phyloP scores from a whole-genome alignment of 2,113 vertebrate genomes.

The Rhinolophus ferrumequinum region DNA sequence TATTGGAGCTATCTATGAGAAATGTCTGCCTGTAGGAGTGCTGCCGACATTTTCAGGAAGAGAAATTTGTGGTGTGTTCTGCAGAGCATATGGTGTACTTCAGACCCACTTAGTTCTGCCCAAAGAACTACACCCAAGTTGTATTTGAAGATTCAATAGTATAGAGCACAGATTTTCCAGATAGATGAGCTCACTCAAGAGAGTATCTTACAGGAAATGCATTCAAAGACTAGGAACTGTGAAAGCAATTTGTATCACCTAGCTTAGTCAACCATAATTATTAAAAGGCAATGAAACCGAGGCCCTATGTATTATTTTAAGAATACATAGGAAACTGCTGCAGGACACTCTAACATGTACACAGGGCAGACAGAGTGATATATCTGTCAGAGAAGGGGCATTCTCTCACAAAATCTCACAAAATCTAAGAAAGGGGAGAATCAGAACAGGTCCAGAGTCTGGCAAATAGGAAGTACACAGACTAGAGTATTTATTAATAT shows the following conservation, averaged over 20 bases:
- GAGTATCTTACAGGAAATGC: background rate
- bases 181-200: conserved; percentile 11
- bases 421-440: background rate
- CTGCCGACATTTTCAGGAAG: background rate
- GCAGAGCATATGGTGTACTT: background rate
- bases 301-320: background rate
- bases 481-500: background rate
- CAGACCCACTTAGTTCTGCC: background rate
- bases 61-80: background rate
- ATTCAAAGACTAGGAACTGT: background rate
- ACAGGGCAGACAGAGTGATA: background rate
- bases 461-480: background rate
- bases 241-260: background rate
- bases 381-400: background rate
- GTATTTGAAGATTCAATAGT: background rate
- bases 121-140: background rate
- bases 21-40: background rate
- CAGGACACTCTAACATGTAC: background rate
- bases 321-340: background rate
- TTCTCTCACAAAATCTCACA: background rate
- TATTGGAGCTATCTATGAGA: background rate
- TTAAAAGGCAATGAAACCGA: background rate
- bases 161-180: background rate
- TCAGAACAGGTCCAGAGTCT: background rate
- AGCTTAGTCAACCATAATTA: background rate